A percentile compares a stretch with the other conserved stretches of the same genome.
These are phyloP conservation scores for Marmota flaviventris DNA, from an alignment of 2,113 vertebrate genomes.

Conservation along the genomic window DNA sequence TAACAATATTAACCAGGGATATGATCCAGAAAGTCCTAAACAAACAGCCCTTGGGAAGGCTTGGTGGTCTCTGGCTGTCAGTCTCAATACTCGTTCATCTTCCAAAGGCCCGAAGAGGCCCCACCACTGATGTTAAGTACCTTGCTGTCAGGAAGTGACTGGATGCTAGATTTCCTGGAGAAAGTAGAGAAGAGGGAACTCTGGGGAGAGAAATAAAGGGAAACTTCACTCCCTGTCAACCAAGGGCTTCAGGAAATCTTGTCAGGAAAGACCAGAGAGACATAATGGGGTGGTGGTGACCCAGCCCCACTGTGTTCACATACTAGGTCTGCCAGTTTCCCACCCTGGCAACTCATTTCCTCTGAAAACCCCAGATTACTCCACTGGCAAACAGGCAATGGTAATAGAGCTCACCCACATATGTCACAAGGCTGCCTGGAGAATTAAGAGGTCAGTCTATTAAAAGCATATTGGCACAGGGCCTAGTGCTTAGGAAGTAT, in stretches of 20 bases:
- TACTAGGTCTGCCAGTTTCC: not conserved
- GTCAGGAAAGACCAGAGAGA: not conserved
- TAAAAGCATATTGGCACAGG: not conserved
- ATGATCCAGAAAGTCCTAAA: not conserved
- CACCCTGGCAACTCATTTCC: not conserved
- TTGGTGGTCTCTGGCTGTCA: not conserved
- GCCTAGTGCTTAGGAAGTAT: not conserved
- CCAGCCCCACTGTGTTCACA: not conserved
- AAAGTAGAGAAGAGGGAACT: not conserved
- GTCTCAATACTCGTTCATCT: not conserved
- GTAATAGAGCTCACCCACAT: not conserved
- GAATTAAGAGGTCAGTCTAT: not conserved
- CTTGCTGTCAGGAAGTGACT: not conserved
- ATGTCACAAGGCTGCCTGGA: not conserved
- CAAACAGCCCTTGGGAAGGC: not conserved
- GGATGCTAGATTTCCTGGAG: not conserved
- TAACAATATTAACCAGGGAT: not conserved
- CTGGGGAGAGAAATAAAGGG: not conserved
- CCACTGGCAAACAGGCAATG: not conserved
- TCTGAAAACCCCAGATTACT: not conserved
- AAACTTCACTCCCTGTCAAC: not conserved
- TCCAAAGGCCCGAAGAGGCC: not conserved
- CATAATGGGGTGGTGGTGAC: not conserved
- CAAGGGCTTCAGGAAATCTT: not conserved
- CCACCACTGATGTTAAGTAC: accelerated